These are phyloP conservation scores for Drosophila paulistorum DNA, from an alignment of 1,140 invertebrate genomes.

Conservation along the genomic window DNA sequence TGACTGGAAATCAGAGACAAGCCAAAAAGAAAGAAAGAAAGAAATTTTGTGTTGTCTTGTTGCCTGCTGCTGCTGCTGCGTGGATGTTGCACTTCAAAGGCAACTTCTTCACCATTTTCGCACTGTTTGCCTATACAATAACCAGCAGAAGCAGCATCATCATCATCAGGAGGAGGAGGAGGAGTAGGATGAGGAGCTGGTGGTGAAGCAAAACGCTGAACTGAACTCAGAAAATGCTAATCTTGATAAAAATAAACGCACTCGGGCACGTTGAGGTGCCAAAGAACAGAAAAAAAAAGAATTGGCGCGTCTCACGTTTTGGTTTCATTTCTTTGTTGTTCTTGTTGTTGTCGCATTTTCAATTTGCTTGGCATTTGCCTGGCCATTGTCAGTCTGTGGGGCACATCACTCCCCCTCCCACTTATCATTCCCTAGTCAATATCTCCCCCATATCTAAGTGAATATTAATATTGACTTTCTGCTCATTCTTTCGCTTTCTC, in stretches of 20 bases:
- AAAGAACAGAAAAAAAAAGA: conserved; percentile 13
- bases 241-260: conserved; percentile 80
- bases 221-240: conserved; percentile 61
- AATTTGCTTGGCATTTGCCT: conserved; percentile 78
- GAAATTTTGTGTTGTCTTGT: not conserved
- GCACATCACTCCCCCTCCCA: not conserved
- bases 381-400: conserved; percentile 50
- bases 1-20: conserved; percentile 28
- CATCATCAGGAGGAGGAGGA: not conserved
- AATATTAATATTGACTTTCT: conserved; percentile 81
- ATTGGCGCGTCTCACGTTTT: conserved; percentile 52
- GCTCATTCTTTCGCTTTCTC: conserved; percentile 39
- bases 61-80: conserved; percentile 54
- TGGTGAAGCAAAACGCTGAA: conserved; percentile 26
- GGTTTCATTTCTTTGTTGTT: conserved; percentile 6
- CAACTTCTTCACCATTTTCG: conserved; percentile 41
- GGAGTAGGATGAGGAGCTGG: not conserved
- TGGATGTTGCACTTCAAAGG: conserved; percentile 54
- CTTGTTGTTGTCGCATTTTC: conserved; percentile 72
- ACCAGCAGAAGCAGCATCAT: not conserved
- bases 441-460: conserved; percentile 51
- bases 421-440: not conserved
- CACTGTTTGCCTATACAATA: conserved; percentile 69
- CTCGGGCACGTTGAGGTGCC: conserved; percentile 72
- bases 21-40: conserved; percentile 18